Evolutionary conservation across 2,113 vertebrate species (phyloP), one percentile per base, ranked within the genome.

Genomic region (Cyphomyrus plagiostoma): DNA sequence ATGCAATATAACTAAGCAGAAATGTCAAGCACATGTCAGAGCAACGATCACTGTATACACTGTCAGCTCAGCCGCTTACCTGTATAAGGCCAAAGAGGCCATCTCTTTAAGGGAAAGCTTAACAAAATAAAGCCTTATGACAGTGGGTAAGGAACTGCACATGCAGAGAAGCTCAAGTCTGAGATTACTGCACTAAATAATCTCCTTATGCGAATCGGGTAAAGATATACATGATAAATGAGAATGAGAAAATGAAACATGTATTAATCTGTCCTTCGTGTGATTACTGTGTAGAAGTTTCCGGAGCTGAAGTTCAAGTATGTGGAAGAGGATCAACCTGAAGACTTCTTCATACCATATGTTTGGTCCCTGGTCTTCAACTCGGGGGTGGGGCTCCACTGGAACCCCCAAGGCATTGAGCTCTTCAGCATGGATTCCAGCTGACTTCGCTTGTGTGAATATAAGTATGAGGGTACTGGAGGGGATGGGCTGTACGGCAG

Each of bases 291-390:
- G 89, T 93, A 99, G 98, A 99, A 99, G 91, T 99, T 99, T 92
- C 98, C 98, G 0, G 98, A 99, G 93, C 94, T 99, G 91, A 99
- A 99, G 93, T 99, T 99, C 90, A 99, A 98, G 90, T 99, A 99
- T 0, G 98, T 99, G 93, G 98, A 99, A 92, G 98, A 99, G 90
- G 98, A 99, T 92, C 98, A 99, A 92, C 98, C 98, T 0, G 98
- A 99, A 91, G 98, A 99, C 91, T 99, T 99, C 94, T 99, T 99
- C 94, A 97, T 99, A 94, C 98, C 98, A 0, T 99, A 99, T 0
- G 97, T 98, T 49, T 99, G 98, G 98, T 99, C 98, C 1, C 94
- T 99, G 92, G 97, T 99, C 70, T 99, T 98, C 95, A 98, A 97
- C 94, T 97, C 98, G 0, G 98, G 96, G 0, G 96, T 97, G 0